These are phyloP conservation scores for Drosophila atroscutellata DNA, from an alignment of 2,888 invertebrate genomes.

Conservation along the genomic window DNA sequence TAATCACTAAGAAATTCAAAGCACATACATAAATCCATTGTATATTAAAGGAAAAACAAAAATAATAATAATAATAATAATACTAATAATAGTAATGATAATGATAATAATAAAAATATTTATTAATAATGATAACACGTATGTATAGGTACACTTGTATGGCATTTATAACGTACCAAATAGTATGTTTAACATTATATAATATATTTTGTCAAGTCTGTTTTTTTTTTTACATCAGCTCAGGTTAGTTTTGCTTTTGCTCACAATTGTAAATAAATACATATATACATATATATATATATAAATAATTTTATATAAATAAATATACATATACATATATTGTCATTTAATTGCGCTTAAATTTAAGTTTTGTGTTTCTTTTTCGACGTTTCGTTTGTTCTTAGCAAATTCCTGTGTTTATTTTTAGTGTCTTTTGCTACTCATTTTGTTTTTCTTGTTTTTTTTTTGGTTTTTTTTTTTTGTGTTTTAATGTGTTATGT, in stretches of 20 bases:
- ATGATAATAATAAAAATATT: constrained; percentile 1
- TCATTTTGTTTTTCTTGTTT: constrained; percentile 34
- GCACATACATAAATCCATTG: constrained; percentile 22
- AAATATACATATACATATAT: constrained; percentile 40
- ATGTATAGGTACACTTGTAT: constrained; percentile 42
- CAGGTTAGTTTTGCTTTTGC: constrained; percentile 14
- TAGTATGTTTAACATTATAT: constrained; percentile 35
- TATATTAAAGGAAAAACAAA: constrained; percentile 9
- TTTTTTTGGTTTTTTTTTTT: constrained; percentile 7
- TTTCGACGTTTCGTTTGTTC: constrained; percentile 5
- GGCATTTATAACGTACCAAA: constrained; percentile 33
- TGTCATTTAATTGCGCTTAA: constrained; percentile 57
- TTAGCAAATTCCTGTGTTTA: constrained; percentile 48
- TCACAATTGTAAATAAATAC: constrained; percentile 42
- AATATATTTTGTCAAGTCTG: constrained; percentile 65
- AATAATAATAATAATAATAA: constrained; percentile 3
- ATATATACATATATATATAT: constrained; percentile 18
- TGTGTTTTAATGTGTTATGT: constrained; percentile 13
- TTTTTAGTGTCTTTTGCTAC: constrained; percentile 53
- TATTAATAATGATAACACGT: constrained; percentile 29
- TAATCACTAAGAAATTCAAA: constrained; percentile 53
- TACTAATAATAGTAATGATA: not conserved
- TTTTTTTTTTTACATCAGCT: constrained; percentile 49
- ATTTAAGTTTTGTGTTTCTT: constrained; percentile 20
- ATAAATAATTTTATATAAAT: constrained; percentile 7